Evolutionary conservation across 2,888 invertebrate species (phyloP), one percentile per base, ranked within the genome.

Genomic region (Cataglyphis cursor): DNA sequence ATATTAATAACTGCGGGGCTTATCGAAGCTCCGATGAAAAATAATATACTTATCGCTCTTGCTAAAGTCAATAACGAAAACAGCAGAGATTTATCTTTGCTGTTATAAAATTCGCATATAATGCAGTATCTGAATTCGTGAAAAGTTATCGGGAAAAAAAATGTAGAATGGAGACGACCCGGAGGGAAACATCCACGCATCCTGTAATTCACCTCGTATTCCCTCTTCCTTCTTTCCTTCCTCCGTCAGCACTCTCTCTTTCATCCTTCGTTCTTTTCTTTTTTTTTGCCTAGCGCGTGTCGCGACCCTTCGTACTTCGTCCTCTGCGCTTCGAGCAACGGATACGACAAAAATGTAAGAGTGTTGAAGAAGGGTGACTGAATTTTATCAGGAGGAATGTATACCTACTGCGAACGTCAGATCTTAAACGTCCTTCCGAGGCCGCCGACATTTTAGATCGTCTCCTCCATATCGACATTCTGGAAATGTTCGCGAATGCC

Each of bases 391-490:
- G 78, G 0, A 59, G 70, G 35, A 44, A 59, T 59, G 10, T 80
- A 44, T 70, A 59, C 15, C 8, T 57, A 35, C 24, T 59, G 66
- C 41, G 44, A 66, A 51, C 38, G 82, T 80, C 70, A 70, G 70
- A 83, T 64, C 70, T 80, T 80, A 80, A 83, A 70, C 54, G 64
- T 80, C 57, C 28, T 64, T 80, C 41, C 44, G 80, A 82, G 61
- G 38, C 72, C 74, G 41, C 21, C 61, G 66, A 84, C 81, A 73
- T 73, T 83, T 83, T 82, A 61, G 65, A 83, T 66, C 38, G 28
- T 82, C 59, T 66, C 28, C 18, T 72, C 35, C 24, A 80, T 72
- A 80, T 80, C 78, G 78, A 59, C 78, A 44, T 80, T 80, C 72
- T 72, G 9, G 35, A 80, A 80, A 80, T 80, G 72, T 61, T 41